phyloP scores from a whole-genome alignment of 2,113 vertebrate species.

The Antechinus flavipes region DNA sequence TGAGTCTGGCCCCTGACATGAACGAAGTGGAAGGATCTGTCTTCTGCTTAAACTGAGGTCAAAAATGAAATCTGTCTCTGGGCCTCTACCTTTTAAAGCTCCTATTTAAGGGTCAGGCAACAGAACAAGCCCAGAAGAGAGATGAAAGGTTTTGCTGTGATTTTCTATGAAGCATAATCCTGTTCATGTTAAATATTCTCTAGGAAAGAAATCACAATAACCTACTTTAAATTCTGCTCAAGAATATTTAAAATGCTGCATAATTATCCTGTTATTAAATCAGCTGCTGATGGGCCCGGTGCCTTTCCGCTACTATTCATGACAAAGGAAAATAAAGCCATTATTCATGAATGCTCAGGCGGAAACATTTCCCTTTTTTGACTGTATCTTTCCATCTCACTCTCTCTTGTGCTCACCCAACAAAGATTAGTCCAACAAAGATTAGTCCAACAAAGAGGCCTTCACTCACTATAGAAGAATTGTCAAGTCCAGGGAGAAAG shows the following conservation, averaged over 20 bases:
- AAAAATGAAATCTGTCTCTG: not conserved
- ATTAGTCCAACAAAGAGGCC: not conserved
- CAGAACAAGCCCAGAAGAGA: not conserved
- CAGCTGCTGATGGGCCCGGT: not conserved
- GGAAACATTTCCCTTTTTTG: not conserved
- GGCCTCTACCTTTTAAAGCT: not conserved
- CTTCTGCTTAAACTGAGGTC: not conserved
- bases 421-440: not conserved
- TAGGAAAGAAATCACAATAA: not conserved
- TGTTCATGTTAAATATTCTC: not conserved
- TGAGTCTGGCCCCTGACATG: not conserved
- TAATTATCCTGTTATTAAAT: conserved; percentile 22
- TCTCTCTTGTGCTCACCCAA: not conserved
- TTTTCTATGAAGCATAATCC: not conserved
- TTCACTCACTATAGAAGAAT: not conserved
- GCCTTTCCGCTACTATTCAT: not conserved
- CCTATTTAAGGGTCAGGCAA: not conserved
- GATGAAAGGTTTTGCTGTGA: not conserved
- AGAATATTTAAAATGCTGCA: not conserved
- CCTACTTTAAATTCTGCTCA: not conserved
- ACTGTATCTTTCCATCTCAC: not conserved
- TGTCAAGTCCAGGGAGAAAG: not conserved
- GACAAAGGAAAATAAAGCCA: conserved; percentile 1
- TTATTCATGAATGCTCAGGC: not conserved
- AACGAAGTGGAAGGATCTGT: not conserved